These are phyloP conservation scores for Sphaerophoria taeniata DNA, from an alignment of 2,888 invertebrate species.

Conservation along the genomic window DNA sequence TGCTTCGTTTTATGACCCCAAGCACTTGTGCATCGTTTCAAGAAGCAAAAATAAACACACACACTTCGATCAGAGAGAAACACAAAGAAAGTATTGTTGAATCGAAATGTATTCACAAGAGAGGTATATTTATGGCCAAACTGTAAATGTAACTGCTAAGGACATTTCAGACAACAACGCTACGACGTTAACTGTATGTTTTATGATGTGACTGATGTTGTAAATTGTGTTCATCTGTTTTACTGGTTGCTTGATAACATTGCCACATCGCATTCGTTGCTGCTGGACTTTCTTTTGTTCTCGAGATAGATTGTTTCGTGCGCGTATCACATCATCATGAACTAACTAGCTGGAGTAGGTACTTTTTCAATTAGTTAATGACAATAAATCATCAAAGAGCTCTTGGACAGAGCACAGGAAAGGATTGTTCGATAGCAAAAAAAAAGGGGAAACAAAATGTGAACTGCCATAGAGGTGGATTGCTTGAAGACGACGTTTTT, in stretches of 20 bases:
- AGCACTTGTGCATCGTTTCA: conserved; percentile 43
- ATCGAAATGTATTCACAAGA: conserved; percentile 13
- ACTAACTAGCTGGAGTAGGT: conserved; percentile 26
- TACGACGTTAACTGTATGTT: conserved; percentile 30
- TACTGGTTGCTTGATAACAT: conserved; percentile 8
- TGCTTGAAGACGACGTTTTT: too few relatives aligned
- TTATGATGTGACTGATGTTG: conserved; percentile 50
- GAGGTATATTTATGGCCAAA: conserved; percentile 7
- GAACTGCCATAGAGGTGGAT: background rate
- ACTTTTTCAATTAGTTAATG: conserved; percentile 44
- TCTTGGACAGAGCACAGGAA: too few relatives aligned
- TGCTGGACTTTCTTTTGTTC: conserved; percentile 40
- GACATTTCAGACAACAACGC: conserved; percentile 6
- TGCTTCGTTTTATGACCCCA: conserved; percentile 13
- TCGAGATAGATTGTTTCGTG: conserved; percentile 36
- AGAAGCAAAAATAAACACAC: background rate
- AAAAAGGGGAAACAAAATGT: background rate
- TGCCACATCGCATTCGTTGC: background rate
- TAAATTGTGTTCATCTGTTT: conserved; percentile 36
- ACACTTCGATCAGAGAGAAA: background rate
- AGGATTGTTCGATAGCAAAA: background rate
- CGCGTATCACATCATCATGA: conserved; percentile 28
- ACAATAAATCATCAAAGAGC: conserved; percentile 30
- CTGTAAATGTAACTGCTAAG: conserved; percentile 33
- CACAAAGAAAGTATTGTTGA: conserved; percentile 14